Evolutionary conservation across 2,797 vertebrate genomes (phyloP).

Genomic region (Onychomys arenicola): DNA sequence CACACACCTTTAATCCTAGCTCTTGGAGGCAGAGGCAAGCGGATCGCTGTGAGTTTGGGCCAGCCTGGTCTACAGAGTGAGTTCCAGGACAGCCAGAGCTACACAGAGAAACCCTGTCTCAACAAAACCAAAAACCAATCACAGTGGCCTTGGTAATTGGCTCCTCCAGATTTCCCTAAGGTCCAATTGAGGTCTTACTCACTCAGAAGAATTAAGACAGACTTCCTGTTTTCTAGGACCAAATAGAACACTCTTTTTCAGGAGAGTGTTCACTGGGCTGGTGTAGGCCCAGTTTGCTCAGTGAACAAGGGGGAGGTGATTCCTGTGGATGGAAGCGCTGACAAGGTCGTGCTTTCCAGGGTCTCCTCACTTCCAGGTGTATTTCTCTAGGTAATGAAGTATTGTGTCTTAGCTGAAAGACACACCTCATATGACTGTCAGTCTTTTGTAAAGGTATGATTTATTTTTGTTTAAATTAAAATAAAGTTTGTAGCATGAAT

Average conservation of each 20-base stretch:
- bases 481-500: no score
- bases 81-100: no score
- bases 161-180: neutral
- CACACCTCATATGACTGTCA: neutral
- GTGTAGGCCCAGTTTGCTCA: neutral
- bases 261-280: neutral
- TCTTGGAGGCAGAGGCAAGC: no score
- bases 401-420: neutral
- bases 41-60: no score
- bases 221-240: neutral
- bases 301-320: neutral
- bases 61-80: no score
- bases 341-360: fast-evolving
- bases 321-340: neutral
- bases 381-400: neutral
- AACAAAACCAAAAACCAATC: no score
- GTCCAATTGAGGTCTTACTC: neutral
- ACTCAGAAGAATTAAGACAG: neutral
- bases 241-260: neutral
- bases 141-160: neutral
- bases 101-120: no score
- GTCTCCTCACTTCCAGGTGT: neutral
- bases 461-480: neutral
- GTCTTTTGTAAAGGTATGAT: neutral
- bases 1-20: no score